Percentiles rank a stretch among this genome's conserved stretches.
Evolutionary conservation across 2,888 invertebrate species (phyloP).

Genomic region (Arge pagana): DNA sequence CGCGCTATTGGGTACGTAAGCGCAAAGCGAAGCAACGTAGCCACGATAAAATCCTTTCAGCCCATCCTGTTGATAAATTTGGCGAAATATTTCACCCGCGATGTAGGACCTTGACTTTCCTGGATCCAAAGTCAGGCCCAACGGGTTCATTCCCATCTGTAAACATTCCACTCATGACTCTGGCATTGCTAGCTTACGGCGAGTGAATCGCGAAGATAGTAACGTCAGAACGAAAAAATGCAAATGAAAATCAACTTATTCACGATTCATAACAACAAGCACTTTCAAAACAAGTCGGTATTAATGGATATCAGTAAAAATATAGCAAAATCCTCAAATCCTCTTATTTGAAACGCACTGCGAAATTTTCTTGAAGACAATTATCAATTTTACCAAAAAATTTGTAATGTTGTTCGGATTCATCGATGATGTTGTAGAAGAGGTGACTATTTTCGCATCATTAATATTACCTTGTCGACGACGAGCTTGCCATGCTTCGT

Average conservation of each 20-base stretch:
- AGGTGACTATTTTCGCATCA: neutral
- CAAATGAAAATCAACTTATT: no score
- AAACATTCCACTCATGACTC: no score
- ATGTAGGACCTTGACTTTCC: conserved; percentile 69
- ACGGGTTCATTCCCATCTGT: conserved; percentile 70
- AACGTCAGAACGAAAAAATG: no score
- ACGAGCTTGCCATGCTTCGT: conserved; percentile 48
- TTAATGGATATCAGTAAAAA: no score
- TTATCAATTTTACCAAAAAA: no score
- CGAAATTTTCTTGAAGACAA: no score
- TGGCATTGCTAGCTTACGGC: no score
- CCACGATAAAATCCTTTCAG: conserved; percentile 90
- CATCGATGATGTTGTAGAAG: neutral
- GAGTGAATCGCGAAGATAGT: no score
- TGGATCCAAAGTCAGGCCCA: conserved; percentile 71
- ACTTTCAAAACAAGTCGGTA: no score
- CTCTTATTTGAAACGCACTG: no score
- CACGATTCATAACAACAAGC: no score
- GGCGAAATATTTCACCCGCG: conserved; percentile 74
- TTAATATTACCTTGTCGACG: conserved; percentile 45
- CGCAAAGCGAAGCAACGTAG: conserved; percentile 87
- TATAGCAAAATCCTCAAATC: no score
- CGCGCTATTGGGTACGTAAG: conserved; percentile 96
- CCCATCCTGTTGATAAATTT: conserved; percentile 83
- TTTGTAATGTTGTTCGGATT: neutral